A percentile compares a stretch with the other conserved stretches of the same genome.
These are phyloP conservation scores for Gallirallus australis DNA, from an alignment of 2,797 vertebrate species.

Conservation along the genomic window DNA sequence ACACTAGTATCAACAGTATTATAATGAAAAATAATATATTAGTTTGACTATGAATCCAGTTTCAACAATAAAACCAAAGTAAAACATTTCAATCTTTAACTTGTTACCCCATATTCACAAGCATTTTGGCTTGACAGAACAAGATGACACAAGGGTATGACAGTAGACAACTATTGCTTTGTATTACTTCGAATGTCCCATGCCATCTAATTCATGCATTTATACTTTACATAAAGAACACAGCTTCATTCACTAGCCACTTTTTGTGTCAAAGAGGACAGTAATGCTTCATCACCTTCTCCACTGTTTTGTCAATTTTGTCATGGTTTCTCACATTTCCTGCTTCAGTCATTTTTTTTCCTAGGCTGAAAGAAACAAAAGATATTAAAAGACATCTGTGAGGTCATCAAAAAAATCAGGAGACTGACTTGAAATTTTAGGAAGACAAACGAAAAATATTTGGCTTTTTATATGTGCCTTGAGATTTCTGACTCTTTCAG, in stretches of 20 bases:
- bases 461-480: neutral
- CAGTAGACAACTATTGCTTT: neutral
- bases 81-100: neutral
- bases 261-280: neutral
- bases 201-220: neutral
- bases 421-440: neutral
- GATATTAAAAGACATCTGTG: neutral
- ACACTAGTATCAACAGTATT: neutral
- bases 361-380: neutral
- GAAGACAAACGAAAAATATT: neutral
- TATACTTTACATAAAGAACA: neutral
- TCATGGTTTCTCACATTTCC: neutral
- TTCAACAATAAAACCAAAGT: neutral
- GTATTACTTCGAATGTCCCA: neutral
- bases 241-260: neutral
- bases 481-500: neutral
- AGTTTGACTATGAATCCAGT: neutral
- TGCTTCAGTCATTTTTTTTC: neutral
- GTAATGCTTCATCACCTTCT: neutral
- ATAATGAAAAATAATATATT: neutral
- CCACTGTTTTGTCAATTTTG: neutral
- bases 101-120: neutral
- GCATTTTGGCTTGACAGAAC: neutral
- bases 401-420: neutral
- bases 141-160: neutral